Evolutionary conservation across 2,113 vertebrate genomes (phyloP), one percentile per base, ranked within the genome.

Genomic region (Mesoclemmys tuberculata): DNA sequence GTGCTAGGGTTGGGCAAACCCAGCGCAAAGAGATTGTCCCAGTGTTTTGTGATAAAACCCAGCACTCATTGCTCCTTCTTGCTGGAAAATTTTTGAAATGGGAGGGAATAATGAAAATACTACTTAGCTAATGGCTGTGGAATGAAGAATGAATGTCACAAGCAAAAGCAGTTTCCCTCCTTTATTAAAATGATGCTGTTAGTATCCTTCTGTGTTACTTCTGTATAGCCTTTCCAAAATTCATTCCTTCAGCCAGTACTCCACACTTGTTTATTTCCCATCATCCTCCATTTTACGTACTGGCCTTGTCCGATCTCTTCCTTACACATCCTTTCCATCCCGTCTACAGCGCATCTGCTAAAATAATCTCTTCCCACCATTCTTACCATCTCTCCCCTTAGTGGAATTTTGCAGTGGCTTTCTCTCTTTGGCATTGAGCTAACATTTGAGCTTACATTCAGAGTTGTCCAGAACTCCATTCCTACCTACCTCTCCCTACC

Each of bases 401-500:
- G 14, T 68, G 64, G 64, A 19, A 68, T n/a, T 64, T 35, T 64
- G 58, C 58, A 64, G 58, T 64, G 58, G 5, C 58, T 19, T 89
- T 16, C 31, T 18, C 18, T 55, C n/a, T 64, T 29, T 79, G 0
- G 0, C 5, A n/a, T 21, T 18, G 14, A 3, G 54, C 58, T 56
- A 38, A 89, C 2, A 2, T 80, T 89, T 86, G 71, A 83, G 48
- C 4, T 54, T 58, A 18, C 7, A 10, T 80, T 31, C 38, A 21
- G 8, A n/a, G 52, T 64, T 1, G 35, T 8, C 52, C 85, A 11
- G 80, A 87, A 68, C 89, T 84, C 11, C 83, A 6, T 89, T 87
- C 22, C 13, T 83, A 2, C 16, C 74, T 35, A 79, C 26, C 2
- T 52, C 64, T 79, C 16, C 18, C 31, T 93, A 82, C 4, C 11